Conservation (phyloP, 1,140 invertebrate species). For the Aplysia californica region DNA sequence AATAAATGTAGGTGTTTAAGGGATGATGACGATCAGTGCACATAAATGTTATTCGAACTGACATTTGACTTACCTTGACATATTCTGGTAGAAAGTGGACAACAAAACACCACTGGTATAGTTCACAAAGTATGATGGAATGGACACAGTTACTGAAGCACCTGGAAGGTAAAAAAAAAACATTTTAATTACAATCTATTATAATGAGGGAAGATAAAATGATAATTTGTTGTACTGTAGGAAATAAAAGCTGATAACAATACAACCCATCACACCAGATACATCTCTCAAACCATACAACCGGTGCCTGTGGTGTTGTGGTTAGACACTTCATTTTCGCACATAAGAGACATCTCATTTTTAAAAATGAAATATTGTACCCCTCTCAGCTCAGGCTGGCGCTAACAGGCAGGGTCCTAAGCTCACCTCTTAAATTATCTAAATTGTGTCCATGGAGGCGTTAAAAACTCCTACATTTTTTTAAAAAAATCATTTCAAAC, state of each 20-base stretch:
- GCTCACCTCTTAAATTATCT: no score
- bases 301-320: background rate
- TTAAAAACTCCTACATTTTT: no score
- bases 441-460: no score
- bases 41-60: background rate
- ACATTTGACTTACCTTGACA: constrained; percentile 6
- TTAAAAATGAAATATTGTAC: no score
- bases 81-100: background rate
- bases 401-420: no score
- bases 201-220: no score
- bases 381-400: no score
- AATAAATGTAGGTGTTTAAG: no score
- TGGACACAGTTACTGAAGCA: background rate
- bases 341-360: no score
- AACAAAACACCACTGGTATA: background rate
- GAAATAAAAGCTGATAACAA: background rate
- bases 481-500: no score
- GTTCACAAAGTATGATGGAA: background rate
- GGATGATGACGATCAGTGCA: background rate
- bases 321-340: background rate
- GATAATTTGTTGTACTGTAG: background rate
- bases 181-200: background rate
- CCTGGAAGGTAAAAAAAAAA: background rate
- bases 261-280: no score
- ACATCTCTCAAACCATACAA: background rate